phyloP scores from a whole-genome alignment of 2,888 invertebrate genomes.

The Sipha maydis region DNA sequence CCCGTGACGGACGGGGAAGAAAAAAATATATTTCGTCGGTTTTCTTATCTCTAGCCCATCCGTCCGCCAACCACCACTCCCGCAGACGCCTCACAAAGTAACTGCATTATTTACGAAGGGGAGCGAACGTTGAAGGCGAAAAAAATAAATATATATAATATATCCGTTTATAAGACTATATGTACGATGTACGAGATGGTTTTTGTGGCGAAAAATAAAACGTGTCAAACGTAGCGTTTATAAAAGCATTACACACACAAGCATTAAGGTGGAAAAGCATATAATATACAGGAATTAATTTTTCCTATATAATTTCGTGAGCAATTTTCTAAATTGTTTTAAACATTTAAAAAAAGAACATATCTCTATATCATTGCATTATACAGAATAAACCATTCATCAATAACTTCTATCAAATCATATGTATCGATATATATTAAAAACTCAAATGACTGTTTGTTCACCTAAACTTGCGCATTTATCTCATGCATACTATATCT shows the following conservation, averaged over 20 bases:
- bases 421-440: too few relatives aligned
- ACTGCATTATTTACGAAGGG: constrained; percentile 48
- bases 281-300: not conserved
- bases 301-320: not conserved
- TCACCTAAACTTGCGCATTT: too few relatives aligned
- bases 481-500: too few relatives aligned
- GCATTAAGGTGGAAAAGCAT: not conserved
- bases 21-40: constrained; percentile 42
- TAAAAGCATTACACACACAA: constrained; percentile 32
- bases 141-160: not conserved
- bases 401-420: too few relatives aligned
- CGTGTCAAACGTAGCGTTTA: constrained; percentile 50
- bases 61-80: not conserved
- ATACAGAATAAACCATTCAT: too few relatives aligned
- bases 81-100: not conserved
- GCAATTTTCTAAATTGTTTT: not conserved
- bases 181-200: not conserved
- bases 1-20: not conserved
- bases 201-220: constrained; percentile 37
- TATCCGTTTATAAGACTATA: not conserved
- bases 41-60: constrained; percentile 24
- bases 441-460: too few relatives aligned
- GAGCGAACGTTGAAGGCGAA: not conserved
- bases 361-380: too few relatives aligned
- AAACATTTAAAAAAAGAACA: too few relatives aligned